Conservation (phyloP, 2,888 invertebrate species). For the Biston betularia region DNA sequence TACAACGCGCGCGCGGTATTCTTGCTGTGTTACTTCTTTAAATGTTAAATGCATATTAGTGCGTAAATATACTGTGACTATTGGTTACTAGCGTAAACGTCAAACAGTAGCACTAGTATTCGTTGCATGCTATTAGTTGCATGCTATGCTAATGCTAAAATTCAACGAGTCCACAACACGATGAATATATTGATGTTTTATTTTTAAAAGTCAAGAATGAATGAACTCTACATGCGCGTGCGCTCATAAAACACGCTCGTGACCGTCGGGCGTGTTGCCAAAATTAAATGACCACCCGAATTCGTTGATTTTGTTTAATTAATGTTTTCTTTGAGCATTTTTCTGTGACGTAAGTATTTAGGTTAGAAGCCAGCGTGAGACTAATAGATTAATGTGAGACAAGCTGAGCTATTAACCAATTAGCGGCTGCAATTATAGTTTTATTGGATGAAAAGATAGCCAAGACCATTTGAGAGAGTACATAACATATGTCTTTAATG, state of each 20-base stretch:
- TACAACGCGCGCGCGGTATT: too few species aligned
- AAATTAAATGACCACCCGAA: conserved; percentile 41
- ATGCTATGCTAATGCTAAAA: neutral
- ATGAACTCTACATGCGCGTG: conserved; percentile 77
- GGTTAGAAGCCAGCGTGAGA: conserved; percentile 39
- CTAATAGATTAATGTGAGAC: conserved; percentile 34
- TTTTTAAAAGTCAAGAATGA: conserved; percentile 70
- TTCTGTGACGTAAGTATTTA: conserved; percentile 31
- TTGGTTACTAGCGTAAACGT: too few species aligned
- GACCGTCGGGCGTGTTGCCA: conserved; percentile 63
- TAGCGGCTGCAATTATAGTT: conserved; percentile 21
- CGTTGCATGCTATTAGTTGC: neutral
- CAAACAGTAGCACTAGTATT: neutral
- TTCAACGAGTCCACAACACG: conserved; percentile 47
- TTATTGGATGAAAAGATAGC: conserved; percentile 18
- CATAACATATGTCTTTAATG: neutral
- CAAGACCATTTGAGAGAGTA: neutral
- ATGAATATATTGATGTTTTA: conserved; percentile 55
- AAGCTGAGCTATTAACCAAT: conserved; percentile 39
- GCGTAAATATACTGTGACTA: too few species aligned
- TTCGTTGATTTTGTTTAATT: conserved; percentile 30
- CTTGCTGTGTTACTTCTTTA: too few species aligned
- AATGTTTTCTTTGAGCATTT: conserved; percentile 40
- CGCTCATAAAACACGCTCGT: conserved; percentile 63
- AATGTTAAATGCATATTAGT: too few species aligned